phyloP scores from a whole-genome alignment of 2,113 vertebrate genomes.

The Saguinus imperator region DNA sequence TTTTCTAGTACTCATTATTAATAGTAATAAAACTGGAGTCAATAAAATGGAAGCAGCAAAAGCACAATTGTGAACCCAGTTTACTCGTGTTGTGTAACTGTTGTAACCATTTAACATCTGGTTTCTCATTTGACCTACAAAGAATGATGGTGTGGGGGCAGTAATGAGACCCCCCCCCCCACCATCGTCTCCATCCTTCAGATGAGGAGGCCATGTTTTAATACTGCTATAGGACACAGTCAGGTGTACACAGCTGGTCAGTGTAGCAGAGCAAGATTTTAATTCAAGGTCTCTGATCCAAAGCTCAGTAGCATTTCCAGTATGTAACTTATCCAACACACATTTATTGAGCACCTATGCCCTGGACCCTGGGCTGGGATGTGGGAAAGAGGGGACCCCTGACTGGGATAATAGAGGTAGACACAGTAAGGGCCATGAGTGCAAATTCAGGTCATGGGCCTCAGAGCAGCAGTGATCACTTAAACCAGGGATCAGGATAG shows the following conservation, averaged over 20 bases:
- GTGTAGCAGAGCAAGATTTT: background rate
- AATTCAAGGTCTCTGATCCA: background rate
- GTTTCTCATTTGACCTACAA: background rate
- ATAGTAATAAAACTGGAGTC: background rate
- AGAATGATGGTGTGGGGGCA: background rate
- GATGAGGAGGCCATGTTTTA: background rate
- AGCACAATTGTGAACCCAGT: rapidly evolving
- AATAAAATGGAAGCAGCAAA: background rate
- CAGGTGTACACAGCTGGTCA: background rate
- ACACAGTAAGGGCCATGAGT: background rate
- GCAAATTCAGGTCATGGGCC: background rate
- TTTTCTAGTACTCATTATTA: too few relatives aligned
- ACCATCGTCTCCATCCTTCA: rapidly evolving
- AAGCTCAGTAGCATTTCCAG: background rate
- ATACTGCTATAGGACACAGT: background rate
- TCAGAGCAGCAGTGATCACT: background rate
- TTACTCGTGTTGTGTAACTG: rapidly evolving
- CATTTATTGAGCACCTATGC: background rate
- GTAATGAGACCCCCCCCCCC: too few relatives aligned
- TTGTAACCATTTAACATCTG: background rate
- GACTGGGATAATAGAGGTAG: rapidly evolving
- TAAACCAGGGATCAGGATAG: background rate
- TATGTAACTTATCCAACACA: background rate
- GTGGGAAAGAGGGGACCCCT: background rate
- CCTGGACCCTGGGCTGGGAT: background rate